phyloP scores from a whole-genome alignment of 2,113 vertebrate genomes.

The Plecturocebus donacophilus region DNA sequence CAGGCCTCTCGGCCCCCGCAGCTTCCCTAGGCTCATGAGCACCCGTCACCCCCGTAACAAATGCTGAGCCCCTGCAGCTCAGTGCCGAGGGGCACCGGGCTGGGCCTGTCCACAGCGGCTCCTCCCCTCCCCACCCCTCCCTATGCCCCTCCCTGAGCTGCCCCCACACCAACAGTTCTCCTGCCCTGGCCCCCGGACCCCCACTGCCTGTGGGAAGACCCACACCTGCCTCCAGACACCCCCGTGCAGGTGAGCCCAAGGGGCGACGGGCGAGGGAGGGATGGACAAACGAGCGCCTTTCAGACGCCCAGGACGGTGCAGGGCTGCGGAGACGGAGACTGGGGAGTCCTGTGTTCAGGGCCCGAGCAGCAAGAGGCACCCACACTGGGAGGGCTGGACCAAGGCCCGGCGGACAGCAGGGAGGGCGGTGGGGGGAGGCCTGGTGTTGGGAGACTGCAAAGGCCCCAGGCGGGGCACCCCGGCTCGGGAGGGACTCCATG shows the following conservation, averaged over 20 bases:
- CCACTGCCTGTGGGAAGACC: not conserved
- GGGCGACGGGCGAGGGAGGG: not conserved
- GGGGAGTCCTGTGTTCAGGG: fast-evolving
- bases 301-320: not conserved
- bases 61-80: not conserved
- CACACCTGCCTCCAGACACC: not conserved
- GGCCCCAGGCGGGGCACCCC: not conserved
- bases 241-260: not conserved
- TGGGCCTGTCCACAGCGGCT: not conserved
- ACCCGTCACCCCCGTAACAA: not conserved
- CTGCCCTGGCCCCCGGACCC: too few relatives aligned
- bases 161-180: not conserved
- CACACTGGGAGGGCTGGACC: fast-evolving
- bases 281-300: too few relatives aligned
- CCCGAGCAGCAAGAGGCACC: not conserved
- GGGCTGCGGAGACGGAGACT: not conserved
- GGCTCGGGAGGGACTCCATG: fast-evolving
- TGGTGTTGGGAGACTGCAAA: not conserved
- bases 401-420: not conserved
- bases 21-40: not conserved
- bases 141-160: not conserved
- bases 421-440: fast-evolving
- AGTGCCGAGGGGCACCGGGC: too few relatives aligned
- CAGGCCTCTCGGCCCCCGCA: fast-evolving
- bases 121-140: not conserved